A percentile compares a stretch with the other conserved stretches of the same genome.
Conservation (phyloP, 2,113 vertebrate genomes). For the Malurus elegans region DNA sequence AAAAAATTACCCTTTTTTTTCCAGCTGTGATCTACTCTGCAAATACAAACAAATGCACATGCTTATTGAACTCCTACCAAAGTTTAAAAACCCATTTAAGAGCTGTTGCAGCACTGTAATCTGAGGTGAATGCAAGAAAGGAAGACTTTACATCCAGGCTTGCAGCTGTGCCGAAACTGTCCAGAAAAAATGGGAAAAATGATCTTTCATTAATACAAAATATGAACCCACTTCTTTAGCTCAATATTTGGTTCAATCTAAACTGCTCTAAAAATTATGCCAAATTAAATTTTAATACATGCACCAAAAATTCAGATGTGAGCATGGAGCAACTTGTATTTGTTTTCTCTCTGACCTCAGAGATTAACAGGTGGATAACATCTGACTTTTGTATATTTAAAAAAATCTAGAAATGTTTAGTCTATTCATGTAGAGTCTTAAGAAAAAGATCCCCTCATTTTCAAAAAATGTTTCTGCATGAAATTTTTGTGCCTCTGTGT, state of each 20-base stretch:
- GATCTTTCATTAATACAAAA: background rate
- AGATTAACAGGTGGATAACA: constrained; percentile 2
- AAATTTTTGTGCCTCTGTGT: background rate
- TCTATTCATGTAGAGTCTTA: background rate
- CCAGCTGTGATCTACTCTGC: background rate
- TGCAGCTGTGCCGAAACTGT: background rate
- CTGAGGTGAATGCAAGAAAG: background rate
- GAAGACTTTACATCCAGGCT: background rate
- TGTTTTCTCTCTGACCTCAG: background rate
- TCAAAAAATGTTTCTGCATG: background rate
- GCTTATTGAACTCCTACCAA: background rate
- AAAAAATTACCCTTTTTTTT: background rate
- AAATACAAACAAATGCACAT: background rate
- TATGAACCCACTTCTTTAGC: background rate
- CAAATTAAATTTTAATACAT: background rate
- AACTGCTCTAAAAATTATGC: background rate
- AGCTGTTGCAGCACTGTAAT: background rate
- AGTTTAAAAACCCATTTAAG: background rate
- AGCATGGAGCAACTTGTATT: background rate
- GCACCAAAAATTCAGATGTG: background rate
- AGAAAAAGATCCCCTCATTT: background rate
- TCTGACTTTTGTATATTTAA: background rate
- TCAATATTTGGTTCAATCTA: background rate
- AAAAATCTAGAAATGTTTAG: constrained; percentile 19
- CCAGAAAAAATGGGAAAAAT: background rate